A percentile compares a stretch with the other conserved stretches of the same genome.
Conservation (phyloP, 2,888 invertebrate species). For the Urechis unicinctus region DNA sequence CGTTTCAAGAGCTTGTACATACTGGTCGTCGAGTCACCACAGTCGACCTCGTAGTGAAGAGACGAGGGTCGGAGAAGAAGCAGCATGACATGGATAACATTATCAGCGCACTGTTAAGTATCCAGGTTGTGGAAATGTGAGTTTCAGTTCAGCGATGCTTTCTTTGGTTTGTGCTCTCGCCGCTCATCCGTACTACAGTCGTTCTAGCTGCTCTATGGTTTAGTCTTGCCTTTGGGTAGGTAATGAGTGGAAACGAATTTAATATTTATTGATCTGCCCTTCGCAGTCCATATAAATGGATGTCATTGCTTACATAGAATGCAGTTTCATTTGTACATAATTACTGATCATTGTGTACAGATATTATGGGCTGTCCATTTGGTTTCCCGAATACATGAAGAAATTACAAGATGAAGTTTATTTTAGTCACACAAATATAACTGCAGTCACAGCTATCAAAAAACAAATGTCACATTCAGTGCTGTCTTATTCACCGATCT, state of each 20-base stretch:
- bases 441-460: conserved; percentile 6
- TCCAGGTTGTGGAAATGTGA: too few species aligned
- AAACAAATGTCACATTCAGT: conserved; percentile 7
- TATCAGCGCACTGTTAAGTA: too few species aligned
- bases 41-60: too few species aligned
- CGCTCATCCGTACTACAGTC: conserved; percentile 9
- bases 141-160: too few species aligned
- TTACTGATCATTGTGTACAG: conserved; percentile 6
- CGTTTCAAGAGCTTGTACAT: too few species aligned
- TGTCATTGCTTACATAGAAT: too few species aligned
- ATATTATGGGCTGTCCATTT: conserved; percentile 16
- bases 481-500: conserved; percentile 12
- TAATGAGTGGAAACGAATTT: background rate
- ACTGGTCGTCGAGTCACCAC: too few species aligned
- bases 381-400: conserved; percentile 19
- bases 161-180: conserved; percentile 9
- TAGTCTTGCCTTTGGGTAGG: conserved; percentile 12
- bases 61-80: too few species aligned
- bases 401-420: conserved; percentile 9
- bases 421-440: conserved; percentile 2
- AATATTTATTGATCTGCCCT: too few species aligned
- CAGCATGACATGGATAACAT: too few species aligned
- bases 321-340: too few species aligned
- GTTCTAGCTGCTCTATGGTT: conserved; percentile 10
- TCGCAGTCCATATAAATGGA: too few species aligned